Conservation (phyloP, 2,113 vertebrate species). For the Tapirus terrestris region DNA sequence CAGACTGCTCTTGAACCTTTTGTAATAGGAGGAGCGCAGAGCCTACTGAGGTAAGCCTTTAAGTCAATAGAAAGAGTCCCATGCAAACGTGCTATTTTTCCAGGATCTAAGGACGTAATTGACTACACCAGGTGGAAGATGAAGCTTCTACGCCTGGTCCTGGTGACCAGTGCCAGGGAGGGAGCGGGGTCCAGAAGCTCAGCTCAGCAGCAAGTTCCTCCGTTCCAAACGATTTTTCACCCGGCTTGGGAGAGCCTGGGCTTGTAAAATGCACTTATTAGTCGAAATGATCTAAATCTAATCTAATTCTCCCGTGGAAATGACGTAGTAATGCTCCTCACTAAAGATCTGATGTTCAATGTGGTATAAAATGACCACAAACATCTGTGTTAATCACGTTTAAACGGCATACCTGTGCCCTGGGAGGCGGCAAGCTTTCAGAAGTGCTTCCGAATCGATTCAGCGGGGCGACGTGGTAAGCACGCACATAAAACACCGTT, state of each 20-base stretch:
- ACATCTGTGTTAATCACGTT: slow-evolving; percentile 51
- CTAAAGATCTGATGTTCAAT: background rate
- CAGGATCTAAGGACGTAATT: background rate
- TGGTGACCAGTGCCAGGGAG: background rate
- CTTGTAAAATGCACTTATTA: slow-evolving; percentile 56
- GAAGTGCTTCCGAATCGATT: slow-evolving; percentile 59
- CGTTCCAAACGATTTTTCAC: background rate
- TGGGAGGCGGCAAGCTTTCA: background rate
- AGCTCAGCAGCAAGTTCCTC: background rate
- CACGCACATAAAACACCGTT: background rate
- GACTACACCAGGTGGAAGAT: background rate
- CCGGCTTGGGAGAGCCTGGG: background rate
- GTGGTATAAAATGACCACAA: slow-evolving; percentile 53
- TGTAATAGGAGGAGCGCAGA: background rate
- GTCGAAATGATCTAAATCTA: slow-evolving; percentile 48
- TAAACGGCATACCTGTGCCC: background rate
- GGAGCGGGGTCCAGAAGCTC: too few relatives aligned
- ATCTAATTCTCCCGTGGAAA: slow-evolving; percentile 51
- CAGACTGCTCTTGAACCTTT: background rate
- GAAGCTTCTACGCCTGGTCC: background rate
- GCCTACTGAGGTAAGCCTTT: background rate
- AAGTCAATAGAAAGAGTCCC: background rate
- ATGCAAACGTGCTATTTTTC: fast-evolving
- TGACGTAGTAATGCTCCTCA: background rate
- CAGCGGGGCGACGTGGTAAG: background rate